These are phyloP conservation scores for Taphrorychus bicolor DNA, from an alignment of 2,888 invertebrate species.

Conservation along the genomic window DNA sequence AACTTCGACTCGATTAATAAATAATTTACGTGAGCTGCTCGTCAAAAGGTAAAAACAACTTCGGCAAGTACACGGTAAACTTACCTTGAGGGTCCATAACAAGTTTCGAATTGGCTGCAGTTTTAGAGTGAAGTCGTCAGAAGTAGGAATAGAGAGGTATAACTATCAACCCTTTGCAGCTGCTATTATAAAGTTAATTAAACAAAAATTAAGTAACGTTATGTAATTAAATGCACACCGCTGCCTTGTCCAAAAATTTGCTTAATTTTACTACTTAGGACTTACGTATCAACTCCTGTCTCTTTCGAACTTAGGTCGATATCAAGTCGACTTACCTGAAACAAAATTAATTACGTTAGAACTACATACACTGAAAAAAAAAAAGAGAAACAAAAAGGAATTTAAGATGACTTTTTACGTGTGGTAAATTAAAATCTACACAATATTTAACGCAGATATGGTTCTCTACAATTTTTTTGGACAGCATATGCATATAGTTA, in stretches of 20 bases:
- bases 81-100: not conserved
- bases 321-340: constrained; percentile 1
- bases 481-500: too few species aligned
- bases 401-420: not conserved
- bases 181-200: too few species aligned
- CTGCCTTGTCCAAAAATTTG: not conserved
- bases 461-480: too few species aligned
- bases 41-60: not conserved
- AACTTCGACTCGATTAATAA: constrained; percentile 16
- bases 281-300: not conserved
- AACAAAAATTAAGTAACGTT: too few species aligned
- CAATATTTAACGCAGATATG: not conserved
- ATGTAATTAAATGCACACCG: not conserved
- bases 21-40: not conserved
- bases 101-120: too few species aligned
- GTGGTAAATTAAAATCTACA: too few species aligned
- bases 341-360: not conserved
- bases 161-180: too few species aligned
- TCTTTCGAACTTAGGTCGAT: not conserved
- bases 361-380: not conserved
- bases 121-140: too few species aligned
- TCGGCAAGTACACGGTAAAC: not conserved
- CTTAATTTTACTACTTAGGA: not conserved
- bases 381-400: not conserved
- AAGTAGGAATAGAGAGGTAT: too few species aligned